phyloP scores from a whole-genome alignment of 2,113 vertebrate species.

The Brachirus orientalis region DNA sequence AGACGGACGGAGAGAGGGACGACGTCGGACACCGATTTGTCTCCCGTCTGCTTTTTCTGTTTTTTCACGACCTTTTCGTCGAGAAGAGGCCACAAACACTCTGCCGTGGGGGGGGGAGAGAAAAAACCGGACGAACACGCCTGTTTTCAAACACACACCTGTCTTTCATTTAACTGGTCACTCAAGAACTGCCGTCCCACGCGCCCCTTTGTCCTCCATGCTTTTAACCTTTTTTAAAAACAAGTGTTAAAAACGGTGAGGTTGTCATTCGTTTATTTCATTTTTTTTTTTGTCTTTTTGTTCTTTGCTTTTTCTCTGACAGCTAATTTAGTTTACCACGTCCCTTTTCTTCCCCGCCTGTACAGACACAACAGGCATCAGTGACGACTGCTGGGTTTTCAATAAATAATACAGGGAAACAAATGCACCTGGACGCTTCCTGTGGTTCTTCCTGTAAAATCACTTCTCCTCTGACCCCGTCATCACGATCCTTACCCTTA shows the following conservation, averaged over 20 bases:
- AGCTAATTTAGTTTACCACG: conserved; percentile 51
- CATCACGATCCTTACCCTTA: no score
- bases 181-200: conserved; percentile 28
- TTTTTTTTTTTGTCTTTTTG: conserved; percentile 23
- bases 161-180: conserved; percentile 31
- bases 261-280: conserved; percentile 61
- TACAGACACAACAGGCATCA: conserved; percentile 62
- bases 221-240: conserved; percentile 47
- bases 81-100: conserved; percentile 29
- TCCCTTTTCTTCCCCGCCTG: conserved; percentile 33
- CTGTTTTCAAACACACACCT: conserved; percentile 23
- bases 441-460: conserved; percentile 18
- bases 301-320: conserved; percentile 42
- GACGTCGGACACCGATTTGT: conserved; percentile 12
- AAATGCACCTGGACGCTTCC: conserved; percentile 7
- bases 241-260: conserved; percentile 46
- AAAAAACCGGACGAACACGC: conserved; percentile 22
- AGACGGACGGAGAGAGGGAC: background rate
- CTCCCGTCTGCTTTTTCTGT: conserved; percentile 27
- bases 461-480: no score
- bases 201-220: conserved; percentile 5
- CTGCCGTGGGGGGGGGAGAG: conserved; percentile 34
- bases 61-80: conserved; percentile 8
- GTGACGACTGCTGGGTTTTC: conserved; percentile 75
- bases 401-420: conserved; percentile 75